Evolutionary conservation across 1,140 invertebrate genomes (phyloP).

Genomic region (Paralvinella palmiformis): DNA sequence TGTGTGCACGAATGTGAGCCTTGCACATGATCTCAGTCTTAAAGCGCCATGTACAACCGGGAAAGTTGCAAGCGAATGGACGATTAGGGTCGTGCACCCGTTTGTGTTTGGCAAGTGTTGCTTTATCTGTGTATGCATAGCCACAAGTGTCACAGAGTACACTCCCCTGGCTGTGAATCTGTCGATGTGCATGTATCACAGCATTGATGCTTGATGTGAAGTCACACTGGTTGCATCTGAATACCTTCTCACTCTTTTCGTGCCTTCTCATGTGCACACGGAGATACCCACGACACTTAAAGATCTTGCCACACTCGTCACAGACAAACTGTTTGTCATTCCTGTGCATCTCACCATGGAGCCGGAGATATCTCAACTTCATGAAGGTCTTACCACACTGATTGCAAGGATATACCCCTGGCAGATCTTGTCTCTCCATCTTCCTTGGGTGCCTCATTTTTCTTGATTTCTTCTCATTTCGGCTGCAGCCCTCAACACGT

Average conservation of each 20-base stretch:
- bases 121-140: constrained; percentile 39
- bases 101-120: constrained; percentile 42
- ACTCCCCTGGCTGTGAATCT: constrained; percentile 38
- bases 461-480: constrained; percentile 11
- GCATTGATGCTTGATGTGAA: constrained; percentile 37
- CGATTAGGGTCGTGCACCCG: constrained; percentile 40
- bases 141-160: constrained; percentile 45
- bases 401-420: constrained; percentile 32
- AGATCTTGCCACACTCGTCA: constrained; percentile 39
- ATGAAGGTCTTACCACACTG: constrained; percentile 41
- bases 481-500: not conserved
- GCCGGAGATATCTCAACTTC: constrained; percentile 36
- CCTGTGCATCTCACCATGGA: constrained; percentile 31
- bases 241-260: constrained; percentile 25
- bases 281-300: constrained; percentile 36
- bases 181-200: constrained; percentile 41
- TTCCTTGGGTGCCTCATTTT: constrained; percentile 17
- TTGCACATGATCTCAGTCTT: constrained; percentile 40
- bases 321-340: constrained; percentile 34
- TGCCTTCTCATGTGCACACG: constrained; percentile 34
- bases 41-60: constrained; percentile 44
- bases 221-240: constrained; percentile 39
- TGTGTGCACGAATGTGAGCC: constrained; percentile 39
- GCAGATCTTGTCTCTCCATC: constrained; percentile 36
- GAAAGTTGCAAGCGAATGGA: constrained; percentile 37